Evolutionary conservation across 2,888 invertebrate species (phyloP).

Genomic region (Microctonus aethiopoides): DNA sequence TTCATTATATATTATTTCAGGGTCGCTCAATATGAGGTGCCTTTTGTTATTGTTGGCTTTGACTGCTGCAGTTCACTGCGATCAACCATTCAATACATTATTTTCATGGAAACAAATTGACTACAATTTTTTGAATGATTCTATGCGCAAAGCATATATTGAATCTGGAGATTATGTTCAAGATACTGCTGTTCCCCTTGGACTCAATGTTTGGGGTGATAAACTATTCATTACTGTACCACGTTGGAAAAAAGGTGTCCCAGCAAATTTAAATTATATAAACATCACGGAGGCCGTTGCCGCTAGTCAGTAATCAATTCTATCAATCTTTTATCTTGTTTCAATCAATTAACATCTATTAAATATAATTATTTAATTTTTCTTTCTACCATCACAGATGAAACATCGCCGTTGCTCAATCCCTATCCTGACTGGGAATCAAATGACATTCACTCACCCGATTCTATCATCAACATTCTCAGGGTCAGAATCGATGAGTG

Average conservation of each 20-base stretch:
- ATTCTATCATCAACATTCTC: constrained; percentile 78
- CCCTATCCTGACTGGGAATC: constrained; percentile 84
- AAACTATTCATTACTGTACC: constrained; percentile 80
- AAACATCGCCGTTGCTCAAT: constrained; percentile 77
- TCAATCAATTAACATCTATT: background rate
- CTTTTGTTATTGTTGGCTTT: constrained; percentile 46
- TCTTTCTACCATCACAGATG: constrained; percentile 56
- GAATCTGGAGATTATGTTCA: constrained; percentile 73
- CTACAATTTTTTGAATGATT: constrained; percentile 58
- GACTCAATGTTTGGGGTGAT: constrained; percentile 73
- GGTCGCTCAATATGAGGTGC: constrained; percentile 46
- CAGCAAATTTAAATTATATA: constrained; percentile 73
- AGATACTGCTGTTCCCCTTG: constrained; percentile 78
- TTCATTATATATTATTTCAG: constrained; percentile 24
- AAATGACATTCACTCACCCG: constrained; percentile 77
- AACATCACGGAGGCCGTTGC: constrained; percentile 57
- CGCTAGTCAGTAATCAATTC: constrained; percentile 33
- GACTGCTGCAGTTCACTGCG: constrained; percentile 45
- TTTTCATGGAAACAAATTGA: constrained; percentile 59
- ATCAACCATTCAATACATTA: constrained; percentile 48
- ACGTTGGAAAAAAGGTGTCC: constrained; percentile 74
- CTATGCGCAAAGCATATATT: constrained; percentile 59
- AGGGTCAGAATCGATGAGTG: constrained; percentile 80
- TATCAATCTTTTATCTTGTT: background rate
- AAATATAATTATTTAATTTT: background rate